Evolutionary conservation across 1,140 invertebrate species (phyloP).

Genomic region (Papilio polyxenes): DNA sequence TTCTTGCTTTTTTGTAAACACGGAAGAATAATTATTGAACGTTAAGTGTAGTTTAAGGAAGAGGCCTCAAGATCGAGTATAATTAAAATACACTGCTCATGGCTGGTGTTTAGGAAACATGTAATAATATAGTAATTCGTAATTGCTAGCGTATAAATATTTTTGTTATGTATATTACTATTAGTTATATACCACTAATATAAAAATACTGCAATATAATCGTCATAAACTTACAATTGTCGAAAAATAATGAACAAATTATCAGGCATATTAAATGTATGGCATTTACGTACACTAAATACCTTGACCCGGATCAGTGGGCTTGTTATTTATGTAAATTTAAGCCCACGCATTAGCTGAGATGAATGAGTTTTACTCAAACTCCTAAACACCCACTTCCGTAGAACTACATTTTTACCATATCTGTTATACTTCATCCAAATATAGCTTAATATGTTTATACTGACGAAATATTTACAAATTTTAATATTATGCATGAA

Average conservation of each 20-base stretch:
- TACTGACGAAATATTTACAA: background rate
- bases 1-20: background rate
- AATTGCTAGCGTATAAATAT: background rate
- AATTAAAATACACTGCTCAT: background rate
- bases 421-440: background rate
- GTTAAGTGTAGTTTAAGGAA: background rate
- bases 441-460: slow-evolving; percentile 15
- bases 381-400: slow-evolving; percentile 39
- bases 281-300: slow-evolving; percentile 38
- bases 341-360: slow-evolving; percentile 54
- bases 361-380: slow-evolving; percentile 50
- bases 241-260: background rate
- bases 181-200: too few species aligned
- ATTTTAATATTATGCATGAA: background rate
- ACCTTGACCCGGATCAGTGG: slow-evolving; percentile 68
- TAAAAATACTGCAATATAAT: background rate
- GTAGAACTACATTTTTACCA: slow-evolving; percentile 29
- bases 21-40: background rate
- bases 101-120: background rate
- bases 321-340: slow-evolving; percentile 65
- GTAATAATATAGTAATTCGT: background rate
- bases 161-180: background rate
- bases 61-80: background rate
- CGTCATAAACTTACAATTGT: background rate
- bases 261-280: background rate